A percentile compares a stretch with the other conserved stretches of the same genome.
These are phyloP conservation scores for Mionectes olivaceus DNA, from an alignment of 2,797 vertebrate genomes.

Conservation along the genomic window DNA sequence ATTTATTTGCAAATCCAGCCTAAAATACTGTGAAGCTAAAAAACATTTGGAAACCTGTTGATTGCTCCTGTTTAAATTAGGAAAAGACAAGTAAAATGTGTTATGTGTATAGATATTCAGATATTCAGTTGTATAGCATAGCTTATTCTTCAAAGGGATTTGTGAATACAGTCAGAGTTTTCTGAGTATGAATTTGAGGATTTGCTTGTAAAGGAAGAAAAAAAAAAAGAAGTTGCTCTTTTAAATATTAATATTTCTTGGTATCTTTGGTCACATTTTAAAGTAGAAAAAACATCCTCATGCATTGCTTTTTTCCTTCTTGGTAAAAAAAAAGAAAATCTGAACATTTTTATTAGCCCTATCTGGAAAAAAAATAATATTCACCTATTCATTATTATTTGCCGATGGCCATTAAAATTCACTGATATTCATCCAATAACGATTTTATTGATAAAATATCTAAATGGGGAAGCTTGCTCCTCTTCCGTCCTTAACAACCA, in stretches of 20 bases:
- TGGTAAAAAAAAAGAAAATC: neutral
- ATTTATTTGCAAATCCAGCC: neutral
- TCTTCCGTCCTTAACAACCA: neutral
- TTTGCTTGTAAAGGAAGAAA: neutral
- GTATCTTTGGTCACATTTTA: neutral
- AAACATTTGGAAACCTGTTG: neutral
- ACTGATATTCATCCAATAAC: neutral
- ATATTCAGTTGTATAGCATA: neutral
- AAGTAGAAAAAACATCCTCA: neutral
- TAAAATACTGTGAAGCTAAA: neutral
- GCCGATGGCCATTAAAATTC: neutral
- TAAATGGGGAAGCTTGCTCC: neutral
- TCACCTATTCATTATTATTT: neutral
- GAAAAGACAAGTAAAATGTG: neutral
- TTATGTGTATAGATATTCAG: neutral
- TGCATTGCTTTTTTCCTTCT: neutral
- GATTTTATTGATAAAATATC: neutral
- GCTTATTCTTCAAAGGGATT: neutral
- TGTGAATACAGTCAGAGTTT: neutral
- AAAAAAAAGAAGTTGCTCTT: neutral
- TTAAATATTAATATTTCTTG: neutral
- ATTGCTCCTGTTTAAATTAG: neutral
- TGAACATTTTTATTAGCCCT: neutral
- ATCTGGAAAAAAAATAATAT: neutral
- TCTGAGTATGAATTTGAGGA: neutral